Conservation (phyloP, 2,113 vertebrate species). For the Upupa epops region DNA sequence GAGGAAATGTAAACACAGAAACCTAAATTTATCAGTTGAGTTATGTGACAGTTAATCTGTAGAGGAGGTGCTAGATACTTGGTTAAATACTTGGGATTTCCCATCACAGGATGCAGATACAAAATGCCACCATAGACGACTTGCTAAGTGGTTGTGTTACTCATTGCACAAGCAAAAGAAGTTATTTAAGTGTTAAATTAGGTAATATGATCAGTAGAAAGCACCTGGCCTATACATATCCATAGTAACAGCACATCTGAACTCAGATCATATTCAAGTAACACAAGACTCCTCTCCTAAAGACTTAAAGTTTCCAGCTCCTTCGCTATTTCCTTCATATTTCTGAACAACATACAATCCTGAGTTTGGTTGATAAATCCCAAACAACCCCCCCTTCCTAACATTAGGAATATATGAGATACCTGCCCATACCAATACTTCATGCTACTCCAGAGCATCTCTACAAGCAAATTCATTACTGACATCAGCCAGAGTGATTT, state of each 20-base stretch:
- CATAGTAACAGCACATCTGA: not conserved
- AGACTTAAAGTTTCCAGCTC: not conserved
- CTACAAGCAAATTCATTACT: not conserved
- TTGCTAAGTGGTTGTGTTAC: not conserved
- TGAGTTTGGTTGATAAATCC: not conserved
- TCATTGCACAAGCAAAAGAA: not conserved
- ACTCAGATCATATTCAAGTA: not conserved
- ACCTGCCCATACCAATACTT: not conserved
- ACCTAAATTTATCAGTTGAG: not conserved
- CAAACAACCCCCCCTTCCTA: no score
- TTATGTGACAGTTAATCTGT: not conserved
- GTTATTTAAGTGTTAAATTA: not conserved
- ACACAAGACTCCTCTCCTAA: not conserved
- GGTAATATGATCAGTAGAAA: not conserved
- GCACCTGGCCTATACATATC: not conserved
- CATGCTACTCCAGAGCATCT: not conserved
- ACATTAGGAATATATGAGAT: no score
- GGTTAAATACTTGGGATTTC: not conserved
- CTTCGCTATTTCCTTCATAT: not conserved
- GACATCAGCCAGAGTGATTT: not conserved
- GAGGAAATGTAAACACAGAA: not conserved
- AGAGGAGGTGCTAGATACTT: not conserved
- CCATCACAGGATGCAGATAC: not conserved
- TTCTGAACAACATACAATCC: not conserved
- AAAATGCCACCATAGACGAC: slow-evolving; percentile 6